phyloP scores from a whole-genome alignment of 2,113 vertebrate genomes.

The Brienomyrus longianalis region DNA sequence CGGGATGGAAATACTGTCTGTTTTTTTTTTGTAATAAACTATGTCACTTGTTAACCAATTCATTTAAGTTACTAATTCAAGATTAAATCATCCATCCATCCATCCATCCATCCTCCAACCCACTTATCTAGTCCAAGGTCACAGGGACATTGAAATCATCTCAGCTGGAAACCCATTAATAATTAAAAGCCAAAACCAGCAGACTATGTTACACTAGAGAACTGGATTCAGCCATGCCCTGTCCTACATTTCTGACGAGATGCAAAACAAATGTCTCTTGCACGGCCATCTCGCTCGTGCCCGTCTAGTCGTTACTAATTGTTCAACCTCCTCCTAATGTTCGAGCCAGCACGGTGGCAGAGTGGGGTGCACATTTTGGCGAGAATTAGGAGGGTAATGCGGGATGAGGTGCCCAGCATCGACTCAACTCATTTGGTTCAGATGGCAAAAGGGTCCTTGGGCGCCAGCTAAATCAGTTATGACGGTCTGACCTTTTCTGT shows the following conservation, averaged over 20 bases:
- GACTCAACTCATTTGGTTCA: conserved; percentile 32
- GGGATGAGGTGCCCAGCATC: conserved; percentile 11
- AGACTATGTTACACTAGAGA: neutral
- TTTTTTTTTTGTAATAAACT: neutral
- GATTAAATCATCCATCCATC: neutral
- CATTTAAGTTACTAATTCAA: neutral
- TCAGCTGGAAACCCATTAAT: neutral
- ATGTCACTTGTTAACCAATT: neutral
- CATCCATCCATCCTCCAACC: neutral
- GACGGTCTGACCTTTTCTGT: conserved; percentile 29
- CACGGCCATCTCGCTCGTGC: neutral
- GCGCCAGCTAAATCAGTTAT: conserved; percentile 31
- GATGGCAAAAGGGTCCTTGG: conserved; percentile 20
- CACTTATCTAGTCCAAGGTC: neutral
- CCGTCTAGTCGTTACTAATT: neutral
- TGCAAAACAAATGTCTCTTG: neutral
- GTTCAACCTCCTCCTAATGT: neutral
- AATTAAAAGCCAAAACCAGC: neutral
- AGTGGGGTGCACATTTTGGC: neutral
- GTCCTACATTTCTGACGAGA: neutral
- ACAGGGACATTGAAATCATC: neutral
- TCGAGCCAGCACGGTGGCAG: neutral
- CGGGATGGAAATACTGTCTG: neutral
- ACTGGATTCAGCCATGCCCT: neutral
- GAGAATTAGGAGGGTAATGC: neutral